Percentiles rank a stretch among this genome's conserved stretches.
Evolutionary conservation across 2,113 vertebrate species (phyloP).

Genomic region (Dicaeum eximium): DNA sequence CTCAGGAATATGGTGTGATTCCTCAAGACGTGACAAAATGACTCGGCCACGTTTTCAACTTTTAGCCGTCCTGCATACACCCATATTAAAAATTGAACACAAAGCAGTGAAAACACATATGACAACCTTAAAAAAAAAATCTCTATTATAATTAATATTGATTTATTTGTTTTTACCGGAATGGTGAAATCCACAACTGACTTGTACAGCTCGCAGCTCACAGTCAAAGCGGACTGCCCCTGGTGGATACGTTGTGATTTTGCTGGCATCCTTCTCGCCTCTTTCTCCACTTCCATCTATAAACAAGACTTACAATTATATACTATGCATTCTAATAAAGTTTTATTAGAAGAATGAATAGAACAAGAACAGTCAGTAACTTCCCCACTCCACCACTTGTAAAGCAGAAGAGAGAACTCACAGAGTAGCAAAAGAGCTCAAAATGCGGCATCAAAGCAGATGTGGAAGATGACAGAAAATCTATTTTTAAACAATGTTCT

Average conservation of each 20-base stretch:
- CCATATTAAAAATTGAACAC: neutral
- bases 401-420: constrained; percentile 20
- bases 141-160: accelerated
- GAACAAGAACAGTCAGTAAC: neutral
- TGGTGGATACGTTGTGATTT: constrained; percentile 97
- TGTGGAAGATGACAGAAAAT: neutral
- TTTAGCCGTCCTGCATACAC: neutral
- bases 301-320: constrained; percentile 58
- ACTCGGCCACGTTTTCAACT: neutral
- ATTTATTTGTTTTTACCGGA: constrained; percentile 80
- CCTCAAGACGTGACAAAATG: neutral
- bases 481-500: neutral
- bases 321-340: neutral
- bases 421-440: constrained; percentile 41
- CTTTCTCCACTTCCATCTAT: constrained; percentile 94
- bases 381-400: neutral
- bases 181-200: constrained; percentile 98
- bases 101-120: neutral
- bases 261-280: constrained; percentile 97
- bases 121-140: neutral
- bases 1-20: neutral
- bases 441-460: constrained; percentile 39
- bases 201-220: constrained; percentile 91
- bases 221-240: constrained; percentile 92
- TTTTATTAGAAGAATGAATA: constrained; percentile 20